These are phyloP conservation scores for Oryzias celebensis DNA, from an alignment of 2,113 vertebrate species.

Conservation along the genomic window DNA sequence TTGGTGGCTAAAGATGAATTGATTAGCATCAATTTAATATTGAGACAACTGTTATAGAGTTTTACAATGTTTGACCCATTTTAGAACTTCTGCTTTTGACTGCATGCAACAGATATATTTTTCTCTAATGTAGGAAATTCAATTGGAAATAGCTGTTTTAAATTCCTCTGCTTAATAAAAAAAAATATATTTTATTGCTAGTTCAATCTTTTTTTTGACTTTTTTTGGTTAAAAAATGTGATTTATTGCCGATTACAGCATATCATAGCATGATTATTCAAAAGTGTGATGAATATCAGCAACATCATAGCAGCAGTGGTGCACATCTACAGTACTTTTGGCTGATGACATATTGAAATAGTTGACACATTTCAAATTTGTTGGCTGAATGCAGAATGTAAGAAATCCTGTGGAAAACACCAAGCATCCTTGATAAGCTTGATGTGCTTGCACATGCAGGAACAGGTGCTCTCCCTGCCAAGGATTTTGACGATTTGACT, in stretches of 20 bases:
- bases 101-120: too few species aligned
- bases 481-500: constrained; percentile 26
- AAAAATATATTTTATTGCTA: too few species aligned
- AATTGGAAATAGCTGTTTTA: too few species aligned
- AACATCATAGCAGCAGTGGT: too few species aligned
- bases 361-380: neutral
- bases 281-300: too few species aligned
- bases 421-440: constrained; percentile 12
- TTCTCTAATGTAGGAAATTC: too few species aligned
- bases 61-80: neutral
- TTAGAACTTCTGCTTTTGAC: neutral
- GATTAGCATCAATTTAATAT: neutral
- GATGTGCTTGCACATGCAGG: neutral
- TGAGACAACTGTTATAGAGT: neutral
- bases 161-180: too few species aligned
- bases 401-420: constrained; percentile 15
- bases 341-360: neutral
- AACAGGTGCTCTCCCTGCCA: constrained; percentile 18
- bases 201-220: too few species aligned
- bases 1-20: neutral
- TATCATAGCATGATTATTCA: too few species aligned
- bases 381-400: neutral
- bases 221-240: too few species aligned
- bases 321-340: neutral
- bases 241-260: too few species aligned